Conservation (phyloP, 2,113 vertebrate species). For the Nyctereutes procyonoides region DNA sequence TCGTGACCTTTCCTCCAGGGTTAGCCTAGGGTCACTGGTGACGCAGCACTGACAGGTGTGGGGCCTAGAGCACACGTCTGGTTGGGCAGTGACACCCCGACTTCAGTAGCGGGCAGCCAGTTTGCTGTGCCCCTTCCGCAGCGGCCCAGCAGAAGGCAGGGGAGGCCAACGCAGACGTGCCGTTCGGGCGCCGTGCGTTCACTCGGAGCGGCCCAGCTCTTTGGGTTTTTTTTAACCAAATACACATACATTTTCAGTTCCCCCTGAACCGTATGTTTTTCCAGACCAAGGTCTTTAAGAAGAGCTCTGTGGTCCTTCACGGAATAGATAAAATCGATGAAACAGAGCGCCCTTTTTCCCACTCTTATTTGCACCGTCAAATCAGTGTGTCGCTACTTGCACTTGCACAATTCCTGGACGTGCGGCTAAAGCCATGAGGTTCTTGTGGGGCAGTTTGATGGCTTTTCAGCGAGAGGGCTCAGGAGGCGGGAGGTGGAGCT, state of each 20-base stretch:
- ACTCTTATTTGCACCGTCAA: not conserved
- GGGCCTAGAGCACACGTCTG: not conserved
- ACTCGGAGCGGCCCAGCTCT: not conserved
- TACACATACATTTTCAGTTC: not conserved
- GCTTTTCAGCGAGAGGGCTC: not conserved
- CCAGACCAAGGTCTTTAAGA: not conserved
- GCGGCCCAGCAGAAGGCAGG: not conserved
- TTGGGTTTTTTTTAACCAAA: constrained; percentile 34
- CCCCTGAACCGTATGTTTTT: not conserved
- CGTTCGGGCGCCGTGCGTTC: not conserved
- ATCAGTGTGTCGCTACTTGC: not conserved
- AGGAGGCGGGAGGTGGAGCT: not conserved
- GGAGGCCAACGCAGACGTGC: not conserved
- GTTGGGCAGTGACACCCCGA: not conserved
- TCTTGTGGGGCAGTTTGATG: not conserved
- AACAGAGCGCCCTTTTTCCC: not conserved
- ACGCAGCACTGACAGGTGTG: not conserved
- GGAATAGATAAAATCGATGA: constrained; percentile 14
- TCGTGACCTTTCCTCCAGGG: not conserved
- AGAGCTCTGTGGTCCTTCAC: not conserved
- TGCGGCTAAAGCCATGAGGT: not conserved
- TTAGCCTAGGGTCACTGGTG: not conserved
- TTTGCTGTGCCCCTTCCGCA: not conserved
- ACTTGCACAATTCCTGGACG: not conserved
- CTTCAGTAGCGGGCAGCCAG: too few species aligned